These are phyloP conservation scores for Seira ritae DNA, from an alignment of 2,888 invertebrate species.

Conservation along the genomic window DNA sequence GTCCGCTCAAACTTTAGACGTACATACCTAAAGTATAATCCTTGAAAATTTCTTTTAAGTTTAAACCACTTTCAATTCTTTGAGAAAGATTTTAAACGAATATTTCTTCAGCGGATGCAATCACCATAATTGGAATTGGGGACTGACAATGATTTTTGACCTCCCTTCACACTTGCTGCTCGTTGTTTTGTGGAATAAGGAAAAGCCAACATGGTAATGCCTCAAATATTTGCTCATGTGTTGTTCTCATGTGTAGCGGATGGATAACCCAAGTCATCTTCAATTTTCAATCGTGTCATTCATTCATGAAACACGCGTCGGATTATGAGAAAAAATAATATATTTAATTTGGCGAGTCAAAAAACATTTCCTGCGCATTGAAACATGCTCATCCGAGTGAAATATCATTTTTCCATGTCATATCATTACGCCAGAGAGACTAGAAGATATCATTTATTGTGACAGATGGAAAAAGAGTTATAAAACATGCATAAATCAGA, in stretches of 20 bases:
- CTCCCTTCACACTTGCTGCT: too few species aligned
- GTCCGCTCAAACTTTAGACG: too few species aligned
- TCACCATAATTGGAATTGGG: too few species aligned
- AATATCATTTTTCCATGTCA: neutral
- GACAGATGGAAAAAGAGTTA: neutral
- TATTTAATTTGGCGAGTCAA: conserved; percentile 16
- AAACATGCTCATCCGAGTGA: neutral
- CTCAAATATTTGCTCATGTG: too few species aligned
- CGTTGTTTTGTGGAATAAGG: too few species aligned
- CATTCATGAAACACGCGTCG: neutral
- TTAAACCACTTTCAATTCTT: too few species aligned
- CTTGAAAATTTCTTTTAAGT: too few species aligned
- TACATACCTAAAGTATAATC: too few species aligned
- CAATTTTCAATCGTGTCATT: conserved; percentile 9
- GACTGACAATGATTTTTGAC: too few species aligned
- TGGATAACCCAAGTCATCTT: neutral
- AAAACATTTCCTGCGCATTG: neutral
- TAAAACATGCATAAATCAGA: conserved; percentile 1
- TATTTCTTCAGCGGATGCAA: too few species aligned
- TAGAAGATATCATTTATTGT: conserved; percentile 7
- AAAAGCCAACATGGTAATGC: too few species aligned
- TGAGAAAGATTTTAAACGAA: too few species aligned
- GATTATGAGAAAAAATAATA: neutral
- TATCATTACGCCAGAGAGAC: conserved; percentile 6
- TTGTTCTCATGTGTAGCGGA: neutral